Evolutionary conservation across 2,888 invertebrate genomes (phyloP), one percentile per base, ranked within the genome.

Genomic region (Anoncus sp.): DNA sequence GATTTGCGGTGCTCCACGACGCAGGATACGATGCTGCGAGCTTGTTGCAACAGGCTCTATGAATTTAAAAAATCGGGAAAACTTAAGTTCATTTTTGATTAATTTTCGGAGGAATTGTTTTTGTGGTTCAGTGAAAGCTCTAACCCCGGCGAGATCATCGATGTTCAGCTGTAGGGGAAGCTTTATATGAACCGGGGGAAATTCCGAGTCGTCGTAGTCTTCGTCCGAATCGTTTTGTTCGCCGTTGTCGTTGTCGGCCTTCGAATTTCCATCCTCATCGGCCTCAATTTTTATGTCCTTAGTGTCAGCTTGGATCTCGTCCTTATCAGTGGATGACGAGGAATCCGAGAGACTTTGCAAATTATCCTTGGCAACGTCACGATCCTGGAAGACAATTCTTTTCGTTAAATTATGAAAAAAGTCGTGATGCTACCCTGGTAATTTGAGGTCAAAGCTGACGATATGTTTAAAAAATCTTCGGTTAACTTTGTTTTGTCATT

Each of bases 1-100:
- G 95, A 94, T 81, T 94, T 95, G 84, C 97, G 96, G 89, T 96
- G 96, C 91, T 97, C 97, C 49, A 97, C 97, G 22, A 97, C 94
- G 91, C 97, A 98, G 92, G 97, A 97, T 95, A 97, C 97, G 91
- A 96, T 95, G 75, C 97, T 96, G 59, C 92, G 90, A 73, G 92
- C 92, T 82, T 92, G 92, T 82, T 93, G 92, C 86, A 93, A 91
- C 84, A 93, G 83, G 75, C 92, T 90, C 93, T 93, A 82, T 16
- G 27, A 43, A 53, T n/a, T n/a, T n/a, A n/a, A n/a, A n/a, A n/a
- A n/a, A n/a, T n/a, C n/a, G n/a, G n/a, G n/a, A n/a, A n/a, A n/a
- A n/a, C n/a, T n/a, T n/a, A n/a, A n/a, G n/a, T n/a, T n/a, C n/a
- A n/a, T n/a, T 43, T 18, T 31, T 65, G 31, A 22, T 18, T 31